Percentiles rank a stretch among this genome's conserved stretches.
Conservation (phyloP, 2,888 invertebrate genomes). For the Ecdyonurus torrentis region DNA sequence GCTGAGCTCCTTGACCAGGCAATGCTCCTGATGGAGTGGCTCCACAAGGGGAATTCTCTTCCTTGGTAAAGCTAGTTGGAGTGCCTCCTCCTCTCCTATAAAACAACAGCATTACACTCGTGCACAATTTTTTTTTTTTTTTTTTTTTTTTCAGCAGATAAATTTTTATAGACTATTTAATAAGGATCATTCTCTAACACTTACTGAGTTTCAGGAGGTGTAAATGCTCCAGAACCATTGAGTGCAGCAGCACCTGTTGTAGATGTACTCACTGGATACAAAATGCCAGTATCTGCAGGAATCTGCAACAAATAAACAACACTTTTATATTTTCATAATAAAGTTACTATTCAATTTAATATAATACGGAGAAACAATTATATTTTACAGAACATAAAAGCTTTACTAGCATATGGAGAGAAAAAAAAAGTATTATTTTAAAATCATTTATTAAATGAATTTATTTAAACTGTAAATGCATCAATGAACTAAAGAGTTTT, state of each 20-base stretch:
- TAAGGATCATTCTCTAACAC: conserved; percentile 6
- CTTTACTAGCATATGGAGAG: no score
- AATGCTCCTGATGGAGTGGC: neutral
- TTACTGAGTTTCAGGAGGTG: conserved; percentile 5
- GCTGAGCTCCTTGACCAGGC: neutral
- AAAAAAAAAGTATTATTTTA: neutral
- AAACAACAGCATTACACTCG: neutral
- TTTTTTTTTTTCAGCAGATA: neutral
- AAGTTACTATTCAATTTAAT: conserved; percentile 6
- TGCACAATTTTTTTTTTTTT: neutral
- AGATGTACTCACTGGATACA: conserved; percentile 6
- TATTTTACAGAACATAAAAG: no score
- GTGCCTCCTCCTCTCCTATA: conserved; percentile 5
- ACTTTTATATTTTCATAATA: conserved; percentile 4
- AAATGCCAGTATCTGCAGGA: conserved; percentile 38
- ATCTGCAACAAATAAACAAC: conserved; percentile 28
- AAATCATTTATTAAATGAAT: no score
- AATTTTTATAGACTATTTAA: no score
- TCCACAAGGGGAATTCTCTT: neutral
- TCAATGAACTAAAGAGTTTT: no score
- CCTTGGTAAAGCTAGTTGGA: conserved; percentile 3
- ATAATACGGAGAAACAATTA: no score
- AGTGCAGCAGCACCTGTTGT: neutral
- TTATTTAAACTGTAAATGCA: no score
- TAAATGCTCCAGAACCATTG: neutral